Evolutionary conservation across 2,888 invertebrate species (phyloP), one percentile per base, ranked within the genome.

Genomic region (Cynaeus angustus): DNA sequence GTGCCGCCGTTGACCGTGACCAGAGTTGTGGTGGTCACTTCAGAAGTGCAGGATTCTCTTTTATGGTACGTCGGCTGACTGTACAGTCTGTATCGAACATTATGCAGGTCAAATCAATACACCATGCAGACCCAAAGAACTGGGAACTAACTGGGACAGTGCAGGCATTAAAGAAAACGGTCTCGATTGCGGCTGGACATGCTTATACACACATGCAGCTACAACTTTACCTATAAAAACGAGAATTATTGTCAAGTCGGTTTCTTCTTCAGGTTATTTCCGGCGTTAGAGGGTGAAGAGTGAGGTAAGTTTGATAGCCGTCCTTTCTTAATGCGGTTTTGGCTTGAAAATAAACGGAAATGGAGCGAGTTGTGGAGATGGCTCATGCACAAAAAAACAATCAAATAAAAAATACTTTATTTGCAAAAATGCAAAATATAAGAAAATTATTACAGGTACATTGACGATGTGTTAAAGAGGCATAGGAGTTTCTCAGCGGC

Each of bases 1-100:
- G 83, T 73, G 66, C 85, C 83, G 12, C 83, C 84, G 66, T 85
- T 83, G 10, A 85, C 82, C 8, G 88, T 87, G 75, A 93, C 88
- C 74, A 92, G 87, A 3, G 93, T 93, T 9, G 94, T 94, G 66
- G 94, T 93, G 38, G 94, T 94, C 64, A 91, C 89, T 84, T 94
- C 94, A 64, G 93, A 93, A 10, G 92, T 90, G 72, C 92, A 91
- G 3, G 94, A 94, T 84, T 94, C 94, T 70, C 94, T 87, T 85
- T 94, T 94, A 78, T 89, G 87, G 82, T 89, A 90, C 76, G 91
- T 90, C 62, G 92, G 90, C 78, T 93, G 93, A 82, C 90, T 91
- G 88, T 90, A 91, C 82, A 92, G 88, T 86, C 92, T 92, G 87
- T 77, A 79, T 28, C 45, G 68, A 71, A 71, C 53, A 71, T 48